Evolutionary conservation across 1,140 invertebrate genomes (phyloP).

Genomic region (Elysia chlorotica): DNA sequence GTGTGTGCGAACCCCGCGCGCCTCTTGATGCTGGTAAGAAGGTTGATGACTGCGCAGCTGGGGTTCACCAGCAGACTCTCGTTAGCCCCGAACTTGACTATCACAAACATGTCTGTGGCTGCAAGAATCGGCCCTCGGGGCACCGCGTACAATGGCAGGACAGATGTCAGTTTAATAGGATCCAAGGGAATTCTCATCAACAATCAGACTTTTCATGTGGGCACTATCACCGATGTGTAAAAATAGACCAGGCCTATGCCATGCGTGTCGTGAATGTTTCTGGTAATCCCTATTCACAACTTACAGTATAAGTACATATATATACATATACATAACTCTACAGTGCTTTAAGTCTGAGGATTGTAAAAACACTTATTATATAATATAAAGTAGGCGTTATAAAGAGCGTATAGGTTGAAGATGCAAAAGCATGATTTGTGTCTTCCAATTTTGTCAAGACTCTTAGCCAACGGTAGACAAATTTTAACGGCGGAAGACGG

Average conservation of each 20-base stretch:
- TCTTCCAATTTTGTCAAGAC: too few relatives aligned
- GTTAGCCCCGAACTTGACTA: conserved; percentile 57
- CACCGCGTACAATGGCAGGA: background rate
- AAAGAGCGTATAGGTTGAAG: too few relatives aligned
- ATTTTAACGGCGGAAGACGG: too few relatives aligned
- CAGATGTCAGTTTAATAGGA: background rate
- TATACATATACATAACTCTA: too few relatives aligned
- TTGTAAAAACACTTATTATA: too few relatives aligned
- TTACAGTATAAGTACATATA: too few relatives aligned
- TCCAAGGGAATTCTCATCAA: background rate
- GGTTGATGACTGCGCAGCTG: conserved; percentile 51
- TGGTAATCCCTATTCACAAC: background rate
- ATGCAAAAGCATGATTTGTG: too few relatives aligned
- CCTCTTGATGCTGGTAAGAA: conserved; percentile 52
- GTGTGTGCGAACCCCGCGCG: conserved; percentile 49
- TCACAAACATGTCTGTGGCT: conserved; percentile 48
- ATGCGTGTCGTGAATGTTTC: background rate
- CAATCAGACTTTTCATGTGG: background rate
- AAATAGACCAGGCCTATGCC: background rate
- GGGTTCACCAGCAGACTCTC: conserved; percentile 54
- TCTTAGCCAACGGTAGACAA: too few relatives aligned
- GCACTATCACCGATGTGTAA: background rate
- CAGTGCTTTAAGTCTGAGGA: too few relatives aligned
- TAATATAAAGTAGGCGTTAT: too few relatives aligned
- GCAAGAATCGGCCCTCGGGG: background rate